A percentile compares a stretch with the other conserved stretches of the same genome.
Evolutionary conservation across 2,888 invertebrate species (phyloP).

Genomic region (Sesia bembeciformis): DNA sequence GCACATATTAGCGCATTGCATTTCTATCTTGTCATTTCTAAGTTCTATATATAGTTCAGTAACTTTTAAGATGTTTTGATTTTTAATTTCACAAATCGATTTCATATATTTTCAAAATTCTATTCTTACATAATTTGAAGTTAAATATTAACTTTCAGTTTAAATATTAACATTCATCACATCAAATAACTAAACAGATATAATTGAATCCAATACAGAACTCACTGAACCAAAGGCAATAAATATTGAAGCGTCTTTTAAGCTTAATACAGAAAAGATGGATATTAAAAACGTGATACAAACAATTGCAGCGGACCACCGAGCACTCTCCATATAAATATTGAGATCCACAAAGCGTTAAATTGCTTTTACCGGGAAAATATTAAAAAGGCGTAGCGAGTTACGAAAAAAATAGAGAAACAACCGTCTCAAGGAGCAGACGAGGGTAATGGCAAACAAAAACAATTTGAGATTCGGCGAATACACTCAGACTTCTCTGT

Average conservation of each 20-base stretch:
- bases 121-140: too few species aligned
- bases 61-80: too few species aligned
- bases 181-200: too few species aligned
- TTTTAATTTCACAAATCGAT: too few species aligned
- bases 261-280: neutral
- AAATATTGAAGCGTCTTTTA: neutral
- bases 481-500: conserved; percentile 31
- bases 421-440: conserved; percentile 20
- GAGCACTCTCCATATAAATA: neutral
- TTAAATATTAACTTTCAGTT: too few species aligned
- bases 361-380: conserved; percentile 1
- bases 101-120: too few species aligned
- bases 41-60: too few species aligned
- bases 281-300: neutral
- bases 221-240: neutral
- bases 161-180: too few species aligned
- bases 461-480: conserved; percentile 44
- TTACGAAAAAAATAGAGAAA: conserved; percentile 9
- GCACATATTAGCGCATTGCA: too few species aligned
- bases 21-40: too few species aligned
- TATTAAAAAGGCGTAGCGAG: conserved; percentile 12
- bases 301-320: neutral
- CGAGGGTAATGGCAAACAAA: conserved; percentile 34
- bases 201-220: too few species aligned
- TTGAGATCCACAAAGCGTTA: neutral